Conservation (phyloP, 2,113 vertebrate genomes). For the Podarcis muralis region DNA sequence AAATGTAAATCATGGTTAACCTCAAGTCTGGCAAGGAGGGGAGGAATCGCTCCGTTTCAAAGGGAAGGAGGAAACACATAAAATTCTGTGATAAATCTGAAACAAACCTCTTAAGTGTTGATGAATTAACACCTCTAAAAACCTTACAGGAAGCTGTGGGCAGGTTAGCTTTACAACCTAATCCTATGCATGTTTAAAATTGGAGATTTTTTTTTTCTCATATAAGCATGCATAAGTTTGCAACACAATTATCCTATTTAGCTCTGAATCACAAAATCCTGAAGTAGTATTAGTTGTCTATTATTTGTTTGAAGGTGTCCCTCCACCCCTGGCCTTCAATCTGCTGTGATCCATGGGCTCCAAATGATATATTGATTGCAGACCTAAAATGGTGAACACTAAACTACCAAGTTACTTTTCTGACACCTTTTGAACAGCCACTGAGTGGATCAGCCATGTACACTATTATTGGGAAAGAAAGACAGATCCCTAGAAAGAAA, state of each 20-base stretch:
- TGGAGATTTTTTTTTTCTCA: not conserved
- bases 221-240: not conserved
- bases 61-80: not conserved
- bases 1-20: not conserved
- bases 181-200: not conserved
- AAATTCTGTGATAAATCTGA: not conserved
- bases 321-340: not conserved
- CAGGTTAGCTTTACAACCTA: not conserved
- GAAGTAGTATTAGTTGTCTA: not conserved
- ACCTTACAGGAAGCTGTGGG: not conserved
- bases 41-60: not conserved
- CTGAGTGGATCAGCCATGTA: not conserved
- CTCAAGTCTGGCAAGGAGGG: not conserved
- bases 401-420: not conserved
- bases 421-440: not conserved
- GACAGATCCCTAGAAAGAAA: constrained; percentile 26
- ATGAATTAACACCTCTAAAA: not conserved
- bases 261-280: not conserved
- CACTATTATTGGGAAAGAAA: constrained; percentile 27
- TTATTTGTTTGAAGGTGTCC: not conserved
- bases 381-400: not conserved
- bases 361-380: not conserved
- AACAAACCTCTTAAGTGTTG: not conserved
- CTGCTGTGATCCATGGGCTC: not conserved
- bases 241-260: not conserved